Base-by-base conservation (phyloP, 2,113 vertebrate species). In the Rallus limicola region DNA sequence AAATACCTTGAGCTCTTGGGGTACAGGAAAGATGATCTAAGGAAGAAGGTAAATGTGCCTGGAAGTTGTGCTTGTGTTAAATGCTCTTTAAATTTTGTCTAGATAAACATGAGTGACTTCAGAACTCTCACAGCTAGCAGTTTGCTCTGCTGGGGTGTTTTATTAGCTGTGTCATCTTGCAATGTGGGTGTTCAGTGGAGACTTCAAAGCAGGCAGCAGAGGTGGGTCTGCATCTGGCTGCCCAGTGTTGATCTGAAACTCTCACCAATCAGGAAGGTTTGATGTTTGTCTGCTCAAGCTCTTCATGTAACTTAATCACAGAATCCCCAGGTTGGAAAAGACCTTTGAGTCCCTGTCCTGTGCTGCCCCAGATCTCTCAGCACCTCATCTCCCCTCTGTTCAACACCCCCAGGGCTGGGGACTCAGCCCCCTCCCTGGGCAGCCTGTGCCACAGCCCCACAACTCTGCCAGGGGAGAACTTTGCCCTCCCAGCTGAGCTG, bases 1-100 rank as follows among this genome's bases (percentile, higher is more conserved):
- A 99, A 98, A 93, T 99, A 99, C 91, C 98, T 99, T 55, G 99
- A 99, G 31, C 99, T 99, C 90, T 95, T 99, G 52, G 99, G 99
- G 20, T 99, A 99, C 97, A 98, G 96, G 89, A 99, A 98, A 75
- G 99, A 99, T 96, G 99, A 99, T 40, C 96, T 99, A 6, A 98
- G 97, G 75, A 96, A 98, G 71, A 99, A 99, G 98, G 99, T 99
- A 97, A 98, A 55, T 19, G 11, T 91, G 9, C 0, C 18, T 84
- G 67, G 31, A 87, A 75, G 31, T 28, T 68, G 29, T 42, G 24
- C 31, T 44, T 53, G 26, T 50, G 13, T 77, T 79, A 63, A 84
- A 59, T 76, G 48, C 68, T 79, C 9, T 83, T 78, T n/a, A 78
- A 55, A 34, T 60, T 48, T 60, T 36, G 18, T 63, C 24, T 56